Evolutionary conservation across 2,113 vertebrate species (phyloP), one percentile per base, ranked within the genome.

Genomic region (Osmerus mordax): DNA sequence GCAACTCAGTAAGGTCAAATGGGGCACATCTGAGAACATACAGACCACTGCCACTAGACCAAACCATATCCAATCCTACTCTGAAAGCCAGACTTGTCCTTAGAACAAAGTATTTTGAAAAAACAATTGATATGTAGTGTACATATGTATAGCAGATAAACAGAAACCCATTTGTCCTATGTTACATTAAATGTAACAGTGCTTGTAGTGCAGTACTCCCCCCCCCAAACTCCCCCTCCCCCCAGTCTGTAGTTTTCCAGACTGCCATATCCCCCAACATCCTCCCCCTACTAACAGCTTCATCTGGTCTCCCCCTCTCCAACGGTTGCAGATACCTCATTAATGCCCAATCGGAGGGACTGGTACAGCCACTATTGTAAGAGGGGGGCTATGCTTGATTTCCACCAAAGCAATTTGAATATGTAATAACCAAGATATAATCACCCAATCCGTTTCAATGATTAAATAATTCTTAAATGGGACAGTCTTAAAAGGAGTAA

Each of bases 401-500:
- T 89, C 83, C 58, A 72, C 79, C 58, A 81, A 87, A 84, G 83
- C 87, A 89, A 89, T 92, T 92, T 92, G 86, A 92, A 92, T 91
- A 90, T 91, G 77, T 87, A 90, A 91, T 87, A 80, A 79, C 81
- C 71, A 62, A 82, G 87, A 90, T 88, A 89, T 86, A 87, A 89
- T 89, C 86, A 81, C 84, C 82, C 87, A 90, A 89, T 87, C 84
- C 83, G 32, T 81, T 87, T 87, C 69, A 70, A 64, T 86, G 83
- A 89, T 88, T 88, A 87, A 81, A 87, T 80, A 66, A 68, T 67
- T 84, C 84, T 90, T 88, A 79, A 87, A 85, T 80, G 85, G 79
- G 71, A 69, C 78, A 83, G 72, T 82, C 79, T 88, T 83, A 73
- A 86, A 77, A 81, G 83, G 72, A 61, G 75, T 81, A 70, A 66